A percentile compares a stretch with the other conserved stretches of the same genome.
These are phyloP conservation scores for Mesaphorura yosii DNA, from an alignment of 1,140 invertebrate species.

Conservation along the genomic window DNA sequence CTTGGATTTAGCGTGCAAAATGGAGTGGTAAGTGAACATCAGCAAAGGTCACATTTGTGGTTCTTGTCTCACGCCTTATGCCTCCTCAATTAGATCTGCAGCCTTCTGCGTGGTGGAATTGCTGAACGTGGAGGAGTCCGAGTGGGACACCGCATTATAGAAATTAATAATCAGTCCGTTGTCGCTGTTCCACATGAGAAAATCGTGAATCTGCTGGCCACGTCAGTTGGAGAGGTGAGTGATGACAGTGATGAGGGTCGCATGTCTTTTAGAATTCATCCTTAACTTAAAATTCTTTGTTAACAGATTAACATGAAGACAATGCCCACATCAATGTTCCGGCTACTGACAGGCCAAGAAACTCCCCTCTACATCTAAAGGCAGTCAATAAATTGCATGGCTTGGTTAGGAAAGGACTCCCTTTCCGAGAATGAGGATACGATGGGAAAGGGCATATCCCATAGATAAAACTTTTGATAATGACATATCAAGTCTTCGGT, in stretches of 20 bases:
- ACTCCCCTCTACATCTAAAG: constrained; percentile 87
- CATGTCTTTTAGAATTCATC: neutral
- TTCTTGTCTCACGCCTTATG: constrained; percentile 31
- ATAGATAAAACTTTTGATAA: neutral
- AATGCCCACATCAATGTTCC: constrained; percentile 99
- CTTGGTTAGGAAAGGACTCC: neutral
- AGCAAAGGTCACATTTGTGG: constrained; percentile 1
- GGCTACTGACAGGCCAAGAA: constrained; percentile 95
- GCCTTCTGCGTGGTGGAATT: constrained; percentile 90
- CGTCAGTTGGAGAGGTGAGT: constrained; percentile 91
- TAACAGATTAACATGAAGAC: constrained; percentile 98
- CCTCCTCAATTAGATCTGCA: constrained; percentile 99
- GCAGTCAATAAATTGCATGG: neutral
- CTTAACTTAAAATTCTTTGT: constrained; percentile 10
- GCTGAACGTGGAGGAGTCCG: constrained; percentile 95
- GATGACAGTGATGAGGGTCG: neutral
- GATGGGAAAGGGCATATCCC: neutral
- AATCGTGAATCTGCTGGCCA: constrained; percentile 96
- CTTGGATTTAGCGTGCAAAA: constrained; percentile 99
- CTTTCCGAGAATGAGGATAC: neutral
- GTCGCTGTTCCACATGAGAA: constrained; percentile 98
- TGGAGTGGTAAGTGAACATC: constrained; percentile 68
- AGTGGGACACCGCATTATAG: constrained; percentile 97
- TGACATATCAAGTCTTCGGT: neutral
- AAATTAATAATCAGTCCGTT: constrained; percentile 98